Conservation (phyloP, 2,888 invertebrate genomes). For the Tachina lurida region DNA sequence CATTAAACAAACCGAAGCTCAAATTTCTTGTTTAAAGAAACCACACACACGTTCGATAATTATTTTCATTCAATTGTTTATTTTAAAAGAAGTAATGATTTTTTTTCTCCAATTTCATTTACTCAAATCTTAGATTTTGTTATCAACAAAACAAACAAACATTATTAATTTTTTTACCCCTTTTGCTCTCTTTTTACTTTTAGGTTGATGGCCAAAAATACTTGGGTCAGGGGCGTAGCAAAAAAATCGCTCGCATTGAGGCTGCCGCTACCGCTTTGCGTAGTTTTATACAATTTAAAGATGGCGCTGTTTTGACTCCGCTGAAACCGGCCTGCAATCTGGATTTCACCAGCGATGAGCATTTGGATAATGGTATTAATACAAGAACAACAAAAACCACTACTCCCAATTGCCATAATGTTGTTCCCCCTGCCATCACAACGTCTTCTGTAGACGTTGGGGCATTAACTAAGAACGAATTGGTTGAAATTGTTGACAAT, state of each 20-base stretch:
- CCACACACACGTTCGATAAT: background rate
- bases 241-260: slow-evolving; percentile 85
- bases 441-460: slow-evolving; percentile 73
- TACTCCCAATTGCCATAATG: slow-evolving; percentile 14
- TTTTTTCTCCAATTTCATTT: too few relatives aligned
- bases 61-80: background rate
- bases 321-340: slow-evolving; percentile 82
- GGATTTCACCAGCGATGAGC: slow-evolving; percentile 84
- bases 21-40: too few relatives aligned
- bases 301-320: slow-evolving; percentile 80
- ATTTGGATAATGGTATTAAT: slow-evolving; percentile 82
- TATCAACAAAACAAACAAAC: slow-evolving; percentile 8
- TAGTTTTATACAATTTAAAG: slow-evolving; percentile 85
- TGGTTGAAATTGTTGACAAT: slow-evolving; percentile 78
- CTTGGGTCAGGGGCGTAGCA: slow-evolving; percentile 84
- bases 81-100: background rate
- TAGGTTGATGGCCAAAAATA: slow-evolving; percentile 85
- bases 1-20: too few relatives aligned
- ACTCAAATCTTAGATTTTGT: background rate
- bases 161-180: background rate
- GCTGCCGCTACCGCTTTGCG: slow-evolving; percentile 85
- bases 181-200: slow-evolving; percentile 58
- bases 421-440: background rate
- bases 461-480: slow-evolving; percentile 74
- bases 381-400: background rate